These are phyloP conservation scores for Cataglyphis livida DNA, from an alignment of 2,888 invertebrate species.

Conservation along the genomic window DNA sequence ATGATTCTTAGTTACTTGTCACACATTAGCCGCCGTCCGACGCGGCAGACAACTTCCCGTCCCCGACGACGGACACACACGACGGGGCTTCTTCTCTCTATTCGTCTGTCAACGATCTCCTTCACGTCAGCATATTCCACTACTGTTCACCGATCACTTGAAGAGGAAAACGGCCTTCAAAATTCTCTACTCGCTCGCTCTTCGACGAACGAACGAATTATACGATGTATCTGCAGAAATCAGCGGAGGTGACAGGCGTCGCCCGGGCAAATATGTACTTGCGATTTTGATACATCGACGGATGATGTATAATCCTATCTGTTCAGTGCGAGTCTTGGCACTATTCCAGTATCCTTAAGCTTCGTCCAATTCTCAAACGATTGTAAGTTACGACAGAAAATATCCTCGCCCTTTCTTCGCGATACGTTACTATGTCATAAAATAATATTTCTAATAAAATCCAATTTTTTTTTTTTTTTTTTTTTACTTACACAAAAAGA, in stretches of 20 bases:
- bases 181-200: constrained; percentile 33
- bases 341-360: constrained; percentile 44
- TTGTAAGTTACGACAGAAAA: constrained; percentile 16
- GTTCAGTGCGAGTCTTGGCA: constrained; percentile 18
- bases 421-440: constrained; percentile 9
- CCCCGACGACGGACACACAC: constrained; percentile 57
- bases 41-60: constrained; percentile 60
- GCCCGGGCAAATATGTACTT: not conserved
- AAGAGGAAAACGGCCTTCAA: constrained; percentile 24
- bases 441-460: constrained; percentile 24
- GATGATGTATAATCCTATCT: constrained; percentile 30
- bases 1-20: constrained; percentile 81
- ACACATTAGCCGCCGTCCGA: constrained; percentile 76
- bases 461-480: too few relatives aligned
- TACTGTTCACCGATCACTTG: constrained; percentile 26
- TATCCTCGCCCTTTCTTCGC: constrained; percentile 26
- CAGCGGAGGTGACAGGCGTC: not conserved
- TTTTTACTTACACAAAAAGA: not conserved
- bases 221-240: too few relatives aligned
- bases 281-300: constrained; percentile 8
- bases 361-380: constrained; percentile 39
- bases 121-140: constrained; percentile 38
- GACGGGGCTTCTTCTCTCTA: constrained; percentile 60
- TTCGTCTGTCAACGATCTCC: constrained; percentile 61
- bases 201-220: constrained; percentile 33